A percentile compares a stretch with the other conserved stretches of the same genome.
Evolutionary conservation across 2,797 vertebrate genomes (phyloP).

Genomic region (Leptoclinus maculatus): DNA sequence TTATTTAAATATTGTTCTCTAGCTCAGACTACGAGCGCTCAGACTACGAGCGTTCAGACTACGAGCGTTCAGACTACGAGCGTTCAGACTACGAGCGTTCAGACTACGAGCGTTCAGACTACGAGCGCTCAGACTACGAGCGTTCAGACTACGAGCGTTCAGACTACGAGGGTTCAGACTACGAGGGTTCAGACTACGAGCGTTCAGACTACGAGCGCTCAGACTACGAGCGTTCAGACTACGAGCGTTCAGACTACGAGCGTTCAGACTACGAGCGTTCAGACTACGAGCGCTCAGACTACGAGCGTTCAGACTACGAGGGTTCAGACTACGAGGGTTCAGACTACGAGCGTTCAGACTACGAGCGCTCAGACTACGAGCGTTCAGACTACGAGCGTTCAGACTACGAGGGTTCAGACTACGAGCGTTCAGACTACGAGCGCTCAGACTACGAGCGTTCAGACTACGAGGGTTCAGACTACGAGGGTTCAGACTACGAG

Average conservation of each 20-base stretch:
- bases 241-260: no score
- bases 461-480: neutral
- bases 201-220: conserved; percentile 48
- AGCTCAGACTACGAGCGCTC: neutral
- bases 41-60: no score
- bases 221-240: conserved; percentile 53
- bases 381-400: conserved; percentile 51
- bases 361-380: no score
- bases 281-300: conserved; percentile 48
- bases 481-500: no score
- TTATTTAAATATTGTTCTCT: neutral
- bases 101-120: no score
- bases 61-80: conserved; percentile 53
- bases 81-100: no score
- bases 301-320: conserved; percentile 52
- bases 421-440: conserved; percentile 48
- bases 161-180: conserved; percentile 50
- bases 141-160: neutral
- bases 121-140: conserved; percentile 49
- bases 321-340: no score
- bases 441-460: neutral
- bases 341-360: conserved; percentile 50
- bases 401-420: no score
- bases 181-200: no score
- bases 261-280: neutral